These are phyloP conservation scores for Tetramorium alpestre DNA, from an alignment of 1,140 invertebrate species.

Conservation along the genomic window DNA sequence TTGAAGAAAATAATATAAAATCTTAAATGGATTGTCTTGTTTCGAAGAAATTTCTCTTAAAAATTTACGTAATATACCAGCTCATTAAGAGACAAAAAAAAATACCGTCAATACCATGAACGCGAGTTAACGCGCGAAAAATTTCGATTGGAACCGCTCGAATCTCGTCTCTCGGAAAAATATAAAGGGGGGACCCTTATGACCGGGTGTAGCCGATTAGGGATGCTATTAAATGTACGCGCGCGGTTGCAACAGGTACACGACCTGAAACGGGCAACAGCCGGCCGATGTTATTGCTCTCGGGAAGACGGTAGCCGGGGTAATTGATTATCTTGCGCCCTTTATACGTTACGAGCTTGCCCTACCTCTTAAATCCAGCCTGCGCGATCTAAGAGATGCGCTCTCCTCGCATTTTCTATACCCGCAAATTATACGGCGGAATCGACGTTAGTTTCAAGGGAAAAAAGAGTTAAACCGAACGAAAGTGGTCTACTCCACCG, in stretches of 20 bases:
- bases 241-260: slow-evolving; percentile 72
- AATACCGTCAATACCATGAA: background rate
- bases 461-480: slow-evolving; percentile 52
- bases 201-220: slow-evolving; percentile 75
- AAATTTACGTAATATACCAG: background rate
- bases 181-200: slow-evolving; percentile 45
- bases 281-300: slow-evolving; percentile 74
- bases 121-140: slow-evolving; percentile 29
- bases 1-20: background rate
- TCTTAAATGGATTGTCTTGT: background rate
- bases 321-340: slow-evolving; percentile 83
- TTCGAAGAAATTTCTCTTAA: background rate
- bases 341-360: slow-evolving; percentile 72
- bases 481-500: slow-evolving; percentile 43
- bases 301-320: slow-evolving; percentile 78
- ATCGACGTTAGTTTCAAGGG: slow-evolving; percentile 62
- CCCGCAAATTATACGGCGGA: slow-evolving; percentile 74
- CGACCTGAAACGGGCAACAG: slow-evolving; percentile 64
- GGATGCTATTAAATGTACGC: slow-evolving; percentile 73
- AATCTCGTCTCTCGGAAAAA: slow-evolving; percentile 51
- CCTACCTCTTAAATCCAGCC: slow-evolving; percentile 75
- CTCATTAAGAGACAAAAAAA: background rate
- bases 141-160: slow-evolving; percentile 21
- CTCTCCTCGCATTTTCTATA: slow-evolving; percentile 68
- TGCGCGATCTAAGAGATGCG: slow-evolving; percentile 69